Conservation (phyloP, 2,888 invertebrate genomes). For the Hanleya hanleyi region DNA sequence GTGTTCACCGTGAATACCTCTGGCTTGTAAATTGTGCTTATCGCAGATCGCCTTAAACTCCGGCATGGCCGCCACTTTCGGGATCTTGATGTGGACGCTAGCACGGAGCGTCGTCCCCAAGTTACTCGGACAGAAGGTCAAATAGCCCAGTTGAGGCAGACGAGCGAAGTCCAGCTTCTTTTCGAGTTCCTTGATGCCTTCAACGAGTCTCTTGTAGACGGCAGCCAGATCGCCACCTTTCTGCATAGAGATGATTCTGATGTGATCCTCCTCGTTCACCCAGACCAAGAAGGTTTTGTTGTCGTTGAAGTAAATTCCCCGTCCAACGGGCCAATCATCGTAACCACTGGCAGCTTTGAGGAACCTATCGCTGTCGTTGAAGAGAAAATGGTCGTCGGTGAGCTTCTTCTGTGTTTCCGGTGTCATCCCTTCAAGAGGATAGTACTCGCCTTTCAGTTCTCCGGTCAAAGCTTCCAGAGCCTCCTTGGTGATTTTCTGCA, state of each 20-base stretch:
- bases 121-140: constrained; percentile 88
- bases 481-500: constrained; percentile 46
- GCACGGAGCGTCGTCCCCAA: constrained; percentile 95
- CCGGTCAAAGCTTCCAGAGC: constrained; percentile 48
- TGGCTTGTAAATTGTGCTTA: constrained; percentile 78
- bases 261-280: constrained; percentile 94
- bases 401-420: constrained; percentile 53
- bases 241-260: constrained; percentile 86
- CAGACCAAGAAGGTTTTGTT: constrained; percentile 88
- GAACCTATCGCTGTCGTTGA: constrained; percentile 40
- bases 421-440: constrained; percentile 65
- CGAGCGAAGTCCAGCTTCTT: constrained; percentile 78
- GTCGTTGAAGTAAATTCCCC: constrained; percentile 90
- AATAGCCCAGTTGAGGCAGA: constrained; percentile 85
- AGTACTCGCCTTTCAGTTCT: constrained; percentile 70
- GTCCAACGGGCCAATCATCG: constrained; percentile 90
- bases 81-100: constrained; percentile 94
- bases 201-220: constrained; percentile 65
- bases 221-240: constrained; percentile 72
- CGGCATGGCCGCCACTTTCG: constrained; percentile 82
- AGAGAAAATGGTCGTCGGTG: constrained; percentile 61
- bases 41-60: constrained; percentile 86
- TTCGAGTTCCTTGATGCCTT: constrained; percentile 85
- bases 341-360: constrained; percentile 76
- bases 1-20: constrained; percentile 65